Conservation (phyloP, 1,140 invertebrate genomes). For the Agrypnia vestita region DNA sequence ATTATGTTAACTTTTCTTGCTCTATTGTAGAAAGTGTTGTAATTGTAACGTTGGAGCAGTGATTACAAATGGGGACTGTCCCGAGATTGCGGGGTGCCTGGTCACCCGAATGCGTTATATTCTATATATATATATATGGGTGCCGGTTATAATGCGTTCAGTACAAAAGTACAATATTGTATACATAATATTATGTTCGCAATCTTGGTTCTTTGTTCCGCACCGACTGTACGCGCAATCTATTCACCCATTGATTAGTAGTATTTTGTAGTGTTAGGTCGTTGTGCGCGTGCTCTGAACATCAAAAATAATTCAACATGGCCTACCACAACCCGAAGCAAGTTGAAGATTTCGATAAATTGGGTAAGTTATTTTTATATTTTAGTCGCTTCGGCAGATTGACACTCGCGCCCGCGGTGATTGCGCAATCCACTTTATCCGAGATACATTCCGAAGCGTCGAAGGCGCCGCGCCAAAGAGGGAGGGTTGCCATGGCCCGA, state of each 20-base stretch:
- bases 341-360: constrained; percentile 43
- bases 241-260: constrained; percentile 11
- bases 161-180: neutral
- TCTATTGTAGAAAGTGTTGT: too few relatives aligned
- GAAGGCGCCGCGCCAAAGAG: too few relatives aligned
- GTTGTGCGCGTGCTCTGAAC: constrained; percentile 8
- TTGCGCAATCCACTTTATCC: neutral
- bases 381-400: neutral
- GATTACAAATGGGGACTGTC: too few relatives aligned
- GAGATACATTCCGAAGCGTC: too few relatives aligned
- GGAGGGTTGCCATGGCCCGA: too few relatives aligned
- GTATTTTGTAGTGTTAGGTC: constrained; percentile 21
- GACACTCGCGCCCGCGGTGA: neutral
- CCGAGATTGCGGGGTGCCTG: too few relatives aligned
- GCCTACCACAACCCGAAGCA: constrained; percentile 22
- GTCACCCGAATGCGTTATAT: too few relatives aligned
- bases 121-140: too few relatives aligned
- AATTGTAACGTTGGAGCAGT: too few relatives aligned
- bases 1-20: too few relatives aligned
- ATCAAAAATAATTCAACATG: constrained; percentile 16
- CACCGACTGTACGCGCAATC: neutral
- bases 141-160: too few relatives aligned
- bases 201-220: too few relatives aligned
- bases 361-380: constrained; percentile 51
- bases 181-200: neutral